Conservation (phyloP, 2,888 invertebrate species). For the Argyra leucocephala region DNA sequence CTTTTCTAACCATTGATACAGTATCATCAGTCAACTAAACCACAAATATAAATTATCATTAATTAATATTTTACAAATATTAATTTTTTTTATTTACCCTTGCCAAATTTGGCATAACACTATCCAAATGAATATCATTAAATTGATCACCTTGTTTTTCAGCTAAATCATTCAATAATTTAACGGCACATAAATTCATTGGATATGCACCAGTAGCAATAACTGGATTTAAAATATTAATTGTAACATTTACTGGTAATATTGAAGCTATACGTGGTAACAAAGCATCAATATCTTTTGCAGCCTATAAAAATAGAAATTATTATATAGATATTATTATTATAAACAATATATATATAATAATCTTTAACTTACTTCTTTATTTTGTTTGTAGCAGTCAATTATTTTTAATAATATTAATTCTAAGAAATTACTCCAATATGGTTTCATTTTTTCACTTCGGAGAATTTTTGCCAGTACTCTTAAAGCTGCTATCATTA, state of each 20-base stretch:
- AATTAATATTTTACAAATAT: not conserved
- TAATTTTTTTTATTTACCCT: slow-evolving; percentile 49
- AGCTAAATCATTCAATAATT: slow-evolving; percentile 77
- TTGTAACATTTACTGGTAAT: slow-evolving; percentile 69
- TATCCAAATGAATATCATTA: slow-evolving; percentile 63
- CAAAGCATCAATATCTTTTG: slow-evolving; percentile 78
- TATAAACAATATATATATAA: not conserved
- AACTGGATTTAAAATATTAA: slow-evolving; percentile 62
- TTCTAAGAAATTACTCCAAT: slow-evolving; percentile 84
- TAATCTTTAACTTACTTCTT: slow-evolving; percentile 46
- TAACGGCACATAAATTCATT: slow-evolving; percentile 82
- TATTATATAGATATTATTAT: not conserved
- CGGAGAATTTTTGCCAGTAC: slow-evolving; percentile 79
- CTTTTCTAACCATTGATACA: slow-evolving; percentile 88
- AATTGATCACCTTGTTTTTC: slow-evolving; percentile 64
- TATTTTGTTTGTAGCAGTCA: slow-evolving; percentile 68
- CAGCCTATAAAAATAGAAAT: slow-evolving; percentile 47
- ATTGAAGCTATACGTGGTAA: slow-evolving; percentile 64
- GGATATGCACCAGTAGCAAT: slow-evolving; percentile 82
- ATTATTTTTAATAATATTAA: slow-evolving; percentile 81
- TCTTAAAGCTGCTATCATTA: slow-evolving; percentile 66
- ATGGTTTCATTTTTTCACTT: slow-evolving; percentile 61
- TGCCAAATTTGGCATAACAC: slow-evolving; percentile 80
- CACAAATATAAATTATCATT: slow-evolving; percentile 15
- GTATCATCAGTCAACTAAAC: slow-evolving; percentile 77